These are phyloP conservation scores for Odontomachus brunneus DNA, from an alignment of 1,140 invertebrate genomes.

Conservation along the genomic window DNA sequence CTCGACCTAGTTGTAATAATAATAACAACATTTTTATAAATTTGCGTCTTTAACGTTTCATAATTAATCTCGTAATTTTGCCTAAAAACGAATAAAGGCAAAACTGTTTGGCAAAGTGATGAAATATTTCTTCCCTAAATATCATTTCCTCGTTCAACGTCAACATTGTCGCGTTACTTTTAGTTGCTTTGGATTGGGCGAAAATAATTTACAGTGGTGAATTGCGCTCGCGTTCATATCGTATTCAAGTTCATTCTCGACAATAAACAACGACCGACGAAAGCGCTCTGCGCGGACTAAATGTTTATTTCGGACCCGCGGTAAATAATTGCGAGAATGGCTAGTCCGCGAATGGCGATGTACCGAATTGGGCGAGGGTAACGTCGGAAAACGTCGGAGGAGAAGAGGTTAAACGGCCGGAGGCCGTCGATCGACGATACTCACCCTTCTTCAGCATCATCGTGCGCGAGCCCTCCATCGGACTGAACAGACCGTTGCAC, in stretches of 20 bases:
- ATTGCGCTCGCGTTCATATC: neutral
- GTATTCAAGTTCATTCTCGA: neutral
- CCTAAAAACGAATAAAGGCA: neutral
- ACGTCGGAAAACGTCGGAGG: neutral
- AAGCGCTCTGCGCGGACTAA: neutral
- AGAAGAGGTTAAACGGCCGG: neutral
- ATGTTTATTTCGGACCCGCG: no score
- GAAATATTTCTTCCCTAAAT: no score
- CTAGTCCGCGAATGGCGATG: no score
- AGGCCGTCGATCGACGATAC: neutral
- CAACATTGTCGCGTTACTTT: neutral
- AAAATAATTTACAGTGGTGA: neutral
- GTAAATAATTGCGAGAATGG: no score
- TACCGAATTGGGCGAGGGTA: neutral
- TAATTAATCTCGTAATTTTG: neutral
- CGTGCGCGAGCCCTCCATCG: slow-evolving; percentile 91
- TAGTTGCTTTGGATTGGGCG: no score
- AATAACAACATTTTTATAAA: no score
- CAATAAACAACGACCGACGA: neutral
- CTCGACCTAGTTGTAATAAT: no score
- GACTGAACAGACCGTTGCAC: slow-evolving; percentile 93
- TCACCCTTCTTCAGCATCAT: slow-evolving; percentile 90
- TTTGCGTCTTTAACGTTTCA: neutral
- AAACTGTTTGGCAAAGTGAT: no score
- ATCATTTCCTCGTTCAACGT: neutral